Evolutionary conservation across 2,888 invertebrate genomes (phyloP).

Genomic region (Nomada goodeniana): DNA sequence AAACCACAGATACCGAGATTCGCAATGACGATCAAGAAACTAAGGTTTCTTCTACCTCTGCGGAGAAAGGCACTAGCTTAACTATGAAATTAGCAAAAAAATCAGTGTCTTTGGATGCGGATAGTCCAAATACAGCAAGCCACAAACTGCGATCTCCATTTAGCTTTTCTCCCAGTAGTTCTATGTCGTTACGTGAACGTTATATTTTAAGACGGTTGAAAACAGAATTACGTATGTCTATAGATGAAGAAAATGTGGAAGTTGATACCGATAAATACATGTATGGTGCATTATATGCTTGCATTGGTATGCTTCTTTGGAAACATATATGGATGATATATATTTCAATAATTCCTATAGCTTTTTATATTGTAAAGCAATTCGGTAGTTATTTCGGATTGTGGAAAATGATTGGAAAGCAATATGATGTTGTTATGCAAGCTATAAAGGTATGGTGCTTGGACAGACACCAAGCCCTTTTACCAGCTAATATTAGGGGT

Average conservation of each 20-base stretch:
- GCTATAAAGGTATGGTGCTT: conserved; percentile 87
- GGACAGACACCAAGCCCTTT: conserved; percentile 88
- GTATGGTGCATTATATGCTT: conserved; percentile 92
- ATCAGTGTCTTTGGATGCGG: conserved; percentile 78
- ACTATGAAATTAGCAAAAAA: conserved; percentile 57
- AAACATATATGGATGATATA: conserved; percentile 93
- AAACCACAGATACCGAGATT: conserved; percentile 22
- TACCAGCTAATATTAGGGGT: conserved; percentile 92
- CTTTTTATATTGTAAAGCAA: conserved; percentile 88
- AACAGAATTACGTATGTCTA: conserved; percentile 76
- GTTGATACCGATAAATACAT: conserved; percentile 86
- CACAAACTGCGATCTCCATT: conserved; percentile 56
- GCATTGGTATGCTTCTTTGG: conserved; percentile 93
- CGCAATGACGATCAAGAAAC: conserved; percentile 5
- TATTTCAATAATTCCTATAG: conserved; percentile 91
- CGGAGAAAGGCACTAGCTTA: background rate
- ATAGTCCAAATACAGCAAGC: conserved; percentile 11
- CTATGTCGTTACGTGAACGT: conserved; percentile 67
- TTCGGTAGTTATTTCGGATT: conserved; percentile 84
- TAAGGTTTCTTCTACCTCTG: conserved; percentile 1
- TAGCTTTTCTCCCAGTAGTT: conserved; percentile 30
- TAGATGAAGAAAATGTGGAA: conserved; percentile 76
- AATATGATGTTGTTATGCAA: conserved; percentile 83
- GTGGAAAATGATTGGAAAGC: conserved; percentile 81
- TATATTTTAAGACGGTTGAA: conserved; percentile 79